A percentile compares a stretch with the other conserved stretches of the same genome.
phyloP scores from a whole-genome alignment of 1,140 invertebrate genomes.

The Tetramorium parvispinum region DNA sequence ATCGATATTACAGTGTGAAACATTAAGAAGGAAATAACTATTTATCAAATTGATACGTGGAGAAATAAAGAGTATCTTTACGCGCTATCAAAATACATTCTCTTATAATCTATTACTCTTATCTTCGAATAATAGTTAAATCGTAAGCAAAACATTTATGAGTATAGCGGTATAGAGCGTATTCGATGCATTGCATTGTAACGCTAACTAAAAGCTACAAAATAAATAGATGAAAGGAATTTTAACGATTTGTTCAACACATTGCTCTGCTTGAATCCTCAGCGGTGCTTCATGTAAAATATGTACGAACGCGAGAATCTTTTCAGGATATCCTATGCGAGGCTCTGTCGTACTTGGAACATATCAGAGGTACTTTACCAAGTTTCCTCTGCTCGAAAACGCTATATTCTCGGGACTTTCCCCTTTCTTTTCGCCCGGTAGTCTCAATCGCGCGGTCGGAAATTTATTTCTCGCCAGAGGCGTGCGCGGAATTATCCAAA shows the following conservation, averaged over 20 bases:
- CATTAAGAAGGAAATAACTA: not conserved
- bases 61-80: slow-evolving; percentile 56
- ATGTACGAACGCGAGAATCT: slow-evolving; percentile 40
- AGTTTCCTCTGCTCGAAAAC: slow-evolving; percentile 42
- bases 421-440: slow-evolving; percentile 29
- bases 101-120: slow-evolving; percentile 30
- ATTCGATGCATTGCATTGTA: not conserved
- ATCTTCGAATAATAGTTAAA: slow-evolving; percentile 66
- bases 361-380: slow-evolving; percentile 50
- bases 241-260: slow-evolving; percentile 41
- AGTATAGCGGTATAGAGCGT: not conserved
- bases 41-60: not conserved
- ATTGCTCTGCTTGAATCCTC: slow-evolving; percentile 59
- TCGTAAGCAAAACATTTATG: slow-evolving; percentile 70
- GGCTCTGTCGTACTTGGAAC: slow-evolving; percentile 45
- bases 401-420: slow-evolving; percentile 38
- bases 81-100: slow-evolving; percentile 5
- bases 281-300: slow-evolving; percentile 71
- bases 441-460: slow-evolving; percentile 52
- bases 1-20: not conserved
- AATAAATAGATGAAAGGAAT: slow-evolving; percentile 27
- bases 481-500: slow-evolving; percentile 59
- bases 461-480: slow-evolving; percentile 56
- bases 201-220: slow-evolving; percentile 36
- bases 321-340: slow-evolving; percentile 39